Evolutionary conservation across 2,113 vertebrate species (phyloP).

Genomic region (Ageneiosus marmoratus): DNA sequence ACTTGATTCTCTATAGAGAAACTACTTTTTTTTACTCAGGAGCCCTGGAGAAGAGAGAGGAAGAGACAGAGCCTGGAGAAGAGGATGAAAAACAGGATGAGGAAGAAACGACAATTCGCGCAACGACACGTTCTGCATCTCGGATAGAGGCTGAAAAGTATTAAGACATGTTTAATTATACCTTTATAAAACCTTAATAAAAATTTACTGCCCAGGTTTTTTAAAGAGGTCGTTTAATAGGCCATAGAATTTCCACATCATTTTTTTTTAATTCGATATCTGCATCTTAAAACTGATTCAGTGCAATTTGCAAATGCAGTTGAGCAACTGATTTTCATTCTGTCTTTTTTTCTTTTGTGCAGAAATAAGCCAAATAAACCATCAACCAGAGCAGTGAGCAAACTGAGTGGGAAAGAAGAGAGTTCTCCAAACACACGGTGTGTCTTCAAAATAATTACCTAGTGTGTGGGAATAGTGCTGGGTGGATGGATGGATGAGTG

Average conservation of each 20-base stretch:
- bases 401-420: conserved; percentile 61
- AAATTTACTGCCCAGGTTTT: background rate
- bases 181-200: background rate
- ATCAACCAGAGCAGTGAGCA: conserved; percentile 73
- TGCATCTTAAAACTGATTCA: background rate
- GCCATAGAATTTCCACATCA: rapidly evolving
- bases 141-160: conserved; percentile 91
- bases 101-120: conserved; percentile 68
- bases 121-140: conserved; percentile 83
- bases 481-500: background rate
- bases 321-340: background rate
- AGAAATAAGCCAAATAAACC: conserved; percentile 77
- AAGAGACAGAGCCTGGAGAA: conserved; percentile 66
- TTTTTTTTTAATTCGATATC: background rate
- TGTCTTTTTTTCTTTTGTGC: conserved; percentile 34
- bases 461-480: too few species aligned
- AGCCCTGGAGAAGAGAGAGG: conserved; percentile 78
- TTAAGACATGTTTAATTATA: background rate
- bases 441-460: background rate
- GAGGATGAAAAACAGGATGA: conserved; percentile 70
- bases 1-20: background rate
- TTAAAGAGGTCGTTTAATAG: background rate
- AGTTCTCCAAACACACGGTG: conserved; percentile 51
- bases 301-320: background rate
- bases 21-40: conserved; percentile 52